Evolutionary conservation across 2,888 invertebrate genomes (phyloP).

Genomic region (Clitarchus hookeri): DNA sequence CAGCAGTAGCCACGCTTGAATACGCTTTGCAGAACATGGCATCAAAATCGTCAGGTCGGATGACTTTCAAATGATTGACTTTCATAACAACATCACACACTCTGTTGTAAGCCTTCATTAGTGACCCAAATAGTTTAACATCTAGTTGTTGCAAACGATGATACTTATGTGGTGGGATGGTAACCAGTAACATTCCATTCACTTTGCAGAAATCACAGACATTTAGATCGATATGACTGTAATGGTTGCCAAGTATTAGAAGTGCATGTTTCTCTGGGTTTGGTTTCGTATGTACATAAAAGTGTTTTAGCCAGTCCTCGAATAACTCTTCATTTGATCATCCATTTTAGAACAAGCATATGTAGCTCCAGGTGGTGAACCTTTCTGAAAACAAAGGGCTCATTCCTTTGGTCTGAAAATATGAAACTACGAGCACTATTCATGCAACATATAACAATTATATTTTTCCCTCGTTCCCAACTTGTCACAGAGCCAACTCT

Average conservation of each 20-base stretch:
- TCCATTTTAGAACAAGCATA: background rate
- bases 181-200: background rate
- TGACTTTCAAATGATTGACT: no score
- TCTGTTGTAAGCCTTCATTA: background rate
- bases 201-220: background rate
- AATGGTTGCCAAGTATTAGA: background rate
- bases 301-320: background rate
- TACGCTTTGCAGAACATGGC: no score
- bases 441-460: no score
- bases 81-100: no score
- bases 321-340: background rate
- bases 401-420: no score
- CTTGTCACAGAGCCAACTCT: slow-evolving; percentile 51
- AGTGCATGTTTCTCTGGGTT: background rate
- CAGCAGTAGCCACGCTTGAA: no score
- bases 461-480: slow-evolving; percentile 51
- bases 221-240: background rate
- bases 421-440: background rate
- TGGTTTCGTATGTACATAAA: background rate
- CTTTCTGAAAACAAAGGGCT: background rate
- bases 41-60: no score
- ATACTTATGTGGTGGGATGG: background rate
- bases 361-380: background rate
- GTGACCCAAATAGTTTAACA: background rate
- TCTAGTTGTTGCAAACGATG: background rate